Percentiles rank a stretch among this genome's conserved stretches.
Conservation (phyloP, 23 tunicate species). For the Ciona savignyi region DNA sequence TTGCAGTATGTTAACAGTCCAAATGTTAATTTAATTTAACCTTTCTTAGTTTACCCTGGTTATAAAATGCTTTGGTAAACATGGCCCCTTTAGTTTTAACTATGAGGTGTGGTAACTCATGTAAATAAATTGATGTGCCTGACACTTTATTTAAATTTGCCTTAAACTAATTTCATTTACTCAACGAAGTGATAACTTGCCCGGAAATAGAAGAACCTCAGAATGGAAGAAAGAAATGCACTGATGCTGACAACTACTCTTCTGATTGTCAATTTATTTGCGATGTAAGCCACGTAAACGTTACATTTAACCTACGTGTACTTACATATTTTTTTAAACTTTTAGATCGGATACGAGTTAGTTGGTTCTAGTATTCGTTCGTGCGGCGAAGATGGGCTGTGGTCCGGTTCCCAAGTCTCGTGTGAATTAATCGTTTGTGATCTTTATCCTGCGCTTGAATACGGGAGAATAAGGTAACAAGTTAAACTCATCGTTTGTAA, state of each 20-base stretch:
- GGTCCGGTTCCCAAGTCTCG: conserved; percentile 51
- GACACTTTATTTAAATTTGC: too few relatives aligned
- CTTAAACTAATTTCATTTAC: too few relatives aligned
- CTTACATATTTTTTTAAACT: neutral
- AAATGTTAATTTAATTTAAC: too few relatives aligned
- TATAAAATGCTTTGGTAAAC: too few relatives aligned
- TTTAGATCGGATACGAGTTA: conserved; percentile 61
- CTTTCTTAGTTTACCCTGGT: too few relatives aligned
- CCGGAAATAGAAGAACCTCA: conserved; percentile 49
- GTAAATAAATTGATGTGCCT: too few relatives aligned
- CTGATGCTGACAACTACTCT: conserved; percentile 50
- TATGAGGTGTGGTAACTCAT: too few relatives aligned
- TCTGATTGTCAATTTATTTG: conserved; percentile 78
- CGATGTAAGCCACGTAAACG: conserved; percentile 55
- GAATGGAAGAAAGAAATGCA: conserved; percentile 81
- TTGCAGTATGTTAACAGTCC: too few relatives aligned
- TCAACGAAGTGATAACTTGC: conserved; percentile 81
- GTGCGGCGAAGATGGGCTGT: conserved; percentile 46
- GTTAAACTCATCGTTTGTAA: too few relatives aligned
- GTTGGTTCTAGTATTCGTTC: conserved; percentile 48
- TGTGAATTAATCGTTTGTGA: conserved; percentile 66
- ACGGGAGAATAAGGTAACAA: conserved; percentile 69
- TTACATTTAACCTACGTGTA: neutral
- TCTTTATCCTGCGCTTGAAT: conserved; percentile 31
- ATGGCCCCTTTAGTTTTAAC: too few relatives aligned